Percentiles rank a stretch among this genome's conserved stretches.
These are phyloP conservation scores for Drosophila austrosaltans DNA, from an alignment of 2,888 invertebrate genomes.

Conservation along the genomic window DNA sequence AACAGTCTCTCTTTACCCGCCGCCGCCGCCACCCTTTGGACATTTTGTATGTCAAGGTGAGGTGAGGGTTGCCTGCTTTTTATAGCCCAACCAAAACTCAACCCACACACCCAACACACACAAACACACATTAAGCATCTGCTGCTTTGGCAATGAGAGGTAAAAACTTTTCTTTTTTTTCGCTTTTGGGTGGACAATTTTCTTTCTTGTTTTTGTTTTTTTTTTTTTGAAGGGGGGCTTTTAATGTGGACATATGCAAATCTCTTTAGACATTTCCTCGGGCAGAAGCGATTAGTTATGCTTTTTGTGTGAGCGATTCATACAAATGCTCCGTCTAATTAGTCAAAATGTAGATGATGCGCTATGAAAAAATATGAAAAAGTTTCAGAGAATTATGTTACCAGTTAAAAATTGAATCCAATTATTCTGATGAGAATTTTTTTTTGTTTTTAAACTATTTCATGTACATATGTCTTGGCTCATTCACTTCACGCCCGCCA, in stretches of 20 bases:
- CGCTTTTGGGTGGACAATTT: conserved; percentile 19
- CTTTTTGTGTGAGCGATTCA: background rate
- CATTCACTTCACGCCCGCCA: conserved; percentile 13
- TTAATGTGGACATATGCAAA: conserved; percentile 41
- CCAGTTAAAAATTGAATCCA: too few species aligned
- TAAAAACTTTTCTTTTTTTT: background rate
- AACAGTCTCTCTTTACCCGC: too few species aligned
- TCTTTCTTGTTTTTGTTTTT: background rate
- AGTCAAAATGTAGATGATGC: background rate
- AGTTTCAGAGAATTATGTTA: too few species aligned
- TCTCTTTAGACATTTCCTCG: conserved; percentile 33
- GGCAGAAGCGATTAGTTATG: conserved; percentile 41
- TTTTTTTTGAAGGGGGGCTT: conserved; percentile 15
- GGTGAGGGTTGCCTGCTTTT: conserved; percentile 74
- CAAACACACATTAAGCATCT: conserved; percentile 31
- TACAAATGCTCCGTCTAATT: background rate
- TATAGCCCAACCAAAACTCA: conserved; percentile 47
- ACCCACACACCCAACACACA: conserved; percentile 18
- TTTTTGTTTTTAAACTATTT: too few species aligned
- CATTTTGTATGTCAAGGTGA: conserved; percentile 67
- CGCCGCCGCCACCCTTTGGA: conserved; percentile 21
- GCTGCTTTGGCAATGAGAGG: conserved; percentile 41
- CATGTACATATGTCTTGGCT: background rate
- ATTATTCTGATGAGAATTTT: too few species aligned
- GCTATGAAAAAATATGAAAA: too few species aligned